These are phyloP conservation scores for Andrena praecox DNA, from an alignment of 2,888 invertebrate genomes.

Conservation along the genomic window DNA sequence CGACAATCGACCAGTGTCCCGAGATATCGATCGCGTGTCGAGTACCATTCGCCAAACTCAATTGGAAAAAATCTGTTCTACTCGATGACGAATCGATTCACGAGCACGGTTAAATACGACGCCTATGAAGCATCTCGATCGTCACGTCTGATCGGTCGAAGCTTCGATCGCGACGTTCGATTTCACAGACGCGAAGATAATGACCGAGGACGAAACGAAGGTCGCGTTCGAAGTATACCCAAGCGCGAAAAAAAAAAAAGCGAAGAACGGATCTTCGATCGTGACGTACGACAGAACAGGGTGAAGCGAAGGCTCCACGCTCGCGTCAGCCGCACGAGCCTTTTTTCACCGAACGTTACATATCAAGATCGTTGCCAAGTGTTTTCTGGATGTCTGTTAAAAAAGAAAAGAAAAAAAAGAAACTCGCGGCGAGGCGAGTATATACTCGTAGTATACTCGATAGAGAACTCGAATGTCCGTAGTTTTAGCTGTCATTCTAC, in stretches of 20 bases:
- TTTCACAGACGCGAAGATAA: background rate
- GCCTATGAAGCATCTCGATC: background rate
- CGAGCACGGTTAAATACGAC: background rate
- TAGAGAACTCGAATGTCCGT: slow-evolving; percentile 64
- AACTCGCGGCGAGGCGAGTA: slow-evolving; percentile 55
- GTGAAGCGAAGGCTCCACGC: slow-evolving; percentile 41
- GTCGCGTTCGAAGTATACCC: background rate
- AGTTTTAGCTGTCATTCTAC: slow-evolving; percentile 36
- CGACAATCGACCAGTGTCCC: slow-evolving; percentile 1
- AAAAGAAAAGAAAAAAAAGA: background rate
- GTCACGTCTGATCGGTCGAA: slow-evolving; percentile 20
- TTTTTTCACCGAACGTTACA: slow-evolving; percentile 79
- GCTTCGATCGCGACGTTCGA: background rate
- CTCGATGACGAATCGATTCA: slow-evolving; percentile 7
- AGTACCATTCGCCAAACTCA: background rate
- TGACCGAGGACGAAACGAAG: slow-evolving; percentile 18
- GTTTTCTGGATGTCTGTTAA: slow-evolving; percentile 72
- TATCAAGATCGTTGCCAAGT: slow-evolving; percentile 80
- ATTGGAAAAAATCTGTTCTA: background rate
- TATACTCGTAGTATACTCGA: slow-evolving; percentile 51
- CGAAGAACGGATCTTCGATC: slow-evolving; percentile 17
- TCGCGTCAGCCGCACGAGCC: slow-evolving; percentile 64
- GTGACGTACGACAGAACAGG: slow-evolving; percentile 40
- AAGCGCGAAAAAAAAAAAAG: background rate
- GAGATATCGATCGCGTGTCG: background rate